Base-by-base conservation (phyloP, 2,113 vertebrate species). In the Ia io region DNA sequence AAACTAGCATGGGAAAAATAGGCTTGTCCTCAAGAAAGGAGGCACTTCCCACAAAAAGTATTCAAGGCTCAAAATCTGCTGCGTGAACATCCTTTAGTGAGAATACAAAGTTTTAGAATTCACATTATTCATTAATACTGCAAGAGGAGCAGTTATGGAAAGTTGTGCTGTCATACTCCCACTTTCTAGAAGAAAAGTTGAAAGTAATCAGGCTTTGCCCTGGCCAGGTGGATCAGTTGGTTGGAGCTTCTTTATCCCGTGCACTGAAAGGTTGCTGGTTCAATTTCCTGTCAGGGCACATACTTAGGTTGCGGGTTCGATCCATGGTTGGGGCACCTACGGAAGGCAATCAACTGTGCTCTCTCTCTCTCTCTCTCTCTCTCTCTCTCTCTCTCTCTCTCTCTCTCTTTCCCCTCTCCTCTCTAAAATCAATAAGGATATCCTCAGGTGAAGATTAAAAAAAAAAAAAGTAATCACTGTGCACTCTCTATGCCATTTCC, bases 21-120 rank as follows among this genome's bases (percentile, higher is more conserved):
- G 42, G 20, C 25, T 90, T 96, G 30, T 92, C 18, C 86, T 93
- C 5, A 67, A 65, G 44, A 84, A 94, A 87, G 59, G 18, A 91
- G 18, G 5, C 14, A 82, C 25, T 90, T 94, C 40, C 30, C 44
- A 77, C 76, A 96, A 93, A 89, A 88, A 77, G 49, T 76, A 95
- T 78, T 91, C 28, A 44, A 89, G 61, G 40, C 32, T 93, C 70
- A 91, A 83, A 93, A 84, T 95, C 42, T 74, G 37, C 18, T 84
- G 28, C 9, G 56, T 56, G n/a, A 89, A 91, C 28, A 74, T 40
- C 73, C 35, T 89, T 97, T 73, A 69, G 4, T 13, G 30, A 88
- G 22, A 93, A 88, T 9, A 80, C 18, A 89, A 92, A 95, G 69
- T 6, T 49, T 80, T 76, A 13, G 82, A 91, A 80, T 40, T 88